These are phyloP conservation scores for Cyrtonyx montezumae DNA, from an alignment of 2,113 vertebrate species.

Conservation along the genomic window DNA sequence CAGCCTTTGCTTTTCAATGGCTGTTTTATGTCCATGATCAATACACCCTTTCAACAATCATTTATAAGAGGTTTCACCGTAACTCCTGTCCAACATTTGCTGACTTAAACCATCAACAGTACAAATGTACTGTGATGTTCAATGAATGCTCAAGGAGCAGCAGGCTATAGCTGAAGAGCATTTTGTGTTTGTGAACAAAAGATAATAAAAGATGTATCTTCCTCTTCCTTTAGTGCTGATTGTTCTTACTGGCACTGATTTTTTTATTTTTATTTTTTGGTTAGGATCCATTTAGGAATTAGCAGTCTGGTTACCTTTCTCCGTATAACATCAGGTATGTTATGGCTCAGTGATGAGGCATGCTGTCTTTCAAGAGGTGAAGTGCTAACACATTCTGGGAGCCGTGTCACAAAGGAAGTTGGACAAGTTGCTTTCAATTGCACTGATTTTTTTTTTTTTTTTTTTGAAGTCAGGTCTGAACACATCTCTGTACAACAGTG, in stretches of 20 bases:
- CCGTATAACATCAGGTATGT: neutral
- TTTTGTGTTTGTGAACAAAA: neutral
- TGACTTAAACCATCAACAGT: conserved; percentile 28
- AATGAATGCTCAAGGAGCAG: neutral
- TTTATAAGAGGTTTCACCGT: conserved; percentile 6
- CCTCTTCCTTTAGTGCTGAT: neutral
- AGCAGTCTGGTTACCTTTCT: conserved; percentile 32
- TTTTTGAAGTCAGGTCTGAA: neutral
- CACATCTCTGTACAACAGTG: neutral
- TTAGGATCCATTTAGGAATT: conserved; percentile 25
- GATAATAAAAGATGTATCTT: neutral
- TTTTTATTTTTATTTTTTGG: neutral
- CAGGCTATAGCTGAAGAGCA: neutral
- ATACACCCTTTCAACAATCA: conserved; percentile 10
- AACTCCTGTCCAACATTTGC: conserved; percentile 9
- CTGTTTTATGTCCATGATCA: conserved; percentile 4
- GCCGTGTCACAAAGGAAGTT: neutral
- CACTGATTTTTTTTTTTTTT: neutral
- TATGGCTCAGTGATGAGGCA: neutral
- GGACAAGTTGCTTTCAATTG: neutral
- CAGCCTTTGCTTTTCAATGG: neutral
- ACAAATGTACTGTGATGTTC: neutral
- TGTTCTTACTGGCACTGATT: conserved; percentile 10
- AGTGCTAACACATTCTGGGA: neutral
- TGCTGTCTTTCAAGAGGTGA: neutral